Percentiles rank a stretch among this genome's conserved stretches.
These are phyloP conservation scores for Phengaris alcon DNA, from an alignment of 2,888 invertebrate species.

Conservation along the genomic window DNA sequence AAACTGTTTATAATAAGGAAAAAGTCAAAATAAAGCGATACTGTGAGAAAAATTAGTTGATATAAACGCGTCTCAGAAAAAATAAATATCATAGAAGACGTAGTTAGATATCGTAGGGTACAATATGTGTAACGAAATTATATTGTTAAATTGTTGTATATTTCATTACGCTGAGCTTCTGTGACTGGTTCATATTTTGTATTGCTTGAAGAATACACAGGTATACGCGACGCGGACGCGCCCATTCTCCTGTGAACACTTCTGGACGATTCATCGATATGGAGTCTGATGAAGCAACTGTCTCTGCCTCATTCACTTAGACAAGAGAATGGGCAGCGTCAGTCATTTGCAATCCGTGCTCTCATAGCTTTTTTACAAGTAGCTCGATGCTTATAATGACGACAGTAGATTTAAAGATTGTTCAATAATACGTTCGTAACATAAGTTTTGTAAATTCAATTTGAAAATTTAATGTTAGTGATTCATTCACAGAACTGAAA, in stretches of 20 bases:
- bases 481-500: conserved; percentile 79
- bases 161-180: conserved; percentile 48
- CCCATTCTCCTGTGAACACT: neutral
- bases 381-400: conserved; percentile 46
- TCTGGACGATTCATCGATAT: neutral
- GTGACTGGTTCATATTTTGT: conserved; percentile 34
- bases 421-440: conserved; percentile 37
- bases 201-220: conserved; percentile 31
- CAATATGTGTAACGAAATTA: conserved; percentile 46
- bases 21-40: conserved; percentile 78
- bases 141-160: conserved; percentile 56
- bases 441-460: conserved; percentile 52
- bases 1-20: conserved; percentile 69
- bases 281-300: neutral
- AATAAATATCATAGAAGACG: conserved; percentile 71
- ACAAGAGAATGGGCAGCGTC: neutral
- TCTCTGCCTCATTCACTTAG: neutral
- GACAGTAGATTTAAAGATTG: conserved; percentile 35
- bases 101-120: conserved; percentile 71
- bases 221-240: conserved; percentile 32
- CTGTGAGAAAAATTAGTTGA: conserved; percentile 78
- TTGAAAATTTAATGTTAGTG: conserved; percentile 67
- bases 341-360: conserved; percentile 52
- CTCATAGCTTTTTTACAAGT: conserved; percentile 57
- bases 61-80: conserved; percentile 65